These are phyloP conservation scores for Epinotia brunnichana DNA, from an alignment of 2,888 invertebrate species.

Conservation along the genomic window DNA sequence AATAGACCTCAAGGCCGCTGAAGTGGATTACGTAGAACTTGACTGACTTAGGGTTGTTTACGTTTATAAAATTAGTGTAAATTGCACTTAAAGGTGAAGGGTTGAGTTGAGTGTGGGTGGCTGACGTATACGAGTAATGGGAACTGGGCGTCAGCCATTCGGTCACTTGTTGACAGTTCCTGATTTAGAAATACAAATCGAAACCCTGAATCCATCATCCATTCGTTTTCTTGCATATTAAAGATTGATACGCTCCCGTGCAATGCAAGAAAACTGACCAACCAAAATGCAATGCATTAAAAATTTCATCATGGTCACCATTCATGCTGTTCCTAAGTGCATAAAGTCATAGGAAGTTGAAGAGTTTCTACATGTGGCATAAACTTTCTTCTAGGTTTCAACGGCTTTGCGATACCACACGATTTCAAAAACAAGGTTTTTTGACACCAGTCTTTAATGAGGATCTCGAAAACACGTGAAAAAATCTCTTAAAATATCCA, in stretches of 20 bases:
- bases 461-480: too few species aligned
- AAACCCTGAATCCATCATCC: neutral
- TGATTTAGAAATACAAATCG: neutral
- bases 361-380: too few species aligned
- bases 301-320: too few species aligned
- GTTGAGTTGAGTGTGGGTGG: constrained; percentile 19
- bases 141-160: constrained; percentile 1
- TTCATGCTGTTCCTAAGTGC: too few species aligned
- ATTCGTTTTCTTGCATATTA: neutral
- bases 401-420: too few species aligned
- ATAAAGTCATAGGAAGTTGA: too few species aligned
- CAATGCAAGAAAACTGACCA: too few species aligned
- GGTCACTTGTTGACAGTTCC: neutral
- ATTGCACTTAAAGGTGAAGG: constrained; percentile 29
- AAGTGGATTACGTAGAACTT: constrained; percentile 7
- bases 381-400: too few species aligned
- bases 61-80: constrained; percentile 17
- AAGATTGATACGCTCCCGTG: neutral
- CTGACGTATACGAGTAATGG: constrained; percentile 7
- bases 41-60: constrained; percentile 6
- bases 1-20: constrained; percentile 4
- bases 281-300: too few species aligned
- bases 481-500: too few species aligned
- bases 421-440: too few species aligned
- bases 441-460: too few species aligned